Conservation (phyloP, 1,140 invertebrate genomes). For the Ostrea denselamellosa region DNA sequence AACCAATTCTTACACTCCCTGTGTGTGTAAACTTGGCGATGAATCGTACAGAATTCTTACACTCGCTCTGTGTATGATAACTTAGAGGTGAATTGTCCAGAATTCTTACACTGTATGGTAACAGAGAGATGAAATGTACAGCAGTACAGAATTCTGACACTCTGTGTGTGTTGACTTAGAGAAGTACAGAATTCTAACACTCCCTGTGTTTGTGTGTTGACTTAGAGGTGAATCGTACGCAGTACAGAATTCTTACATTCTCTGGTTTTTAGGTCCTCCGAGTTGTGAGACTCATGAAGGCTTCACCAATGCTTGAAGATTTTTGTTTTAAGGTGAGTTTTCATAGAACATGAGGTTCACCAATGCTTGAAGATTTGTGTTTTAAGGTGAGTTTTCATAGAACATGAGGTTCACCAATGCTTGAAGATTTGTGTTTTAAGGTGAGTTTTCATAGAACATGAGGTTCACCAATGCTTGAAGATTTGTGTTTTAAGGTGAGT, state of each 20-base stretch:
- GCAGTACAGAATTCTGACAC: too few relatives aligned
- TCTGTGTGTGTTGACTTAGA: too few relatives aligned
- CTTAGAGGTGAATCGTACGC: too few relatives aligned
- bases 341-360: constrained; percentile 83
- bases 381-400: constrained; percentile 85
- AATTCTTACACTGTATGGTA: too few relatives aligned
- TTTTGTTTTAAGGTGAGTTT: constrained; percentile 94
- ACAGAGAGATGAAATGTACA: too few relatives aligned
- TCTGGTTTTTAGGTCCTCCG: constrained; percentile 89
- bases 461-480: constrained; percentile 99
- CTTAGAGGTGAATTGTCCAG: too few relatives aligned
- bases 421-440: constrained; percentile 99
- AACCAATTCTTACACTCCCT: too few relatives aligned
- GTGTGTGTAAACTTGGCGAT: too few relatives aligned
- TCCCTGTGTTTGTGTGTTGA: too few relatives aligned
- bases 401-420: constrained; percentile 96
- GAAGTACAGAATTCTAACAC: too few relatives aligned
- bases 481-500: constrained; percentile 96
- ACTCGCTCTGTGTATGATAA: too few relatives aligned
- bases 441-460: constrained; percentile 81
- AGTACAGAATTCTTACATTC: neutral
- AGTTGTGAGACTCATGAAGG: constrained; percentile 97
- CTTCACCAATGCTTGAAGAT: constrained; percentile 98
- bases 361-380: constrained; percentile 99
- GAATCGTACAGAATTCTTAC: too few relatives aligned